Evolutionary conservation across 2,797 vertebrate genomes (phyloP), one percentile per base, ranked within the genome.

Genomic region (Lagocephalus sceleratus): DNA sequence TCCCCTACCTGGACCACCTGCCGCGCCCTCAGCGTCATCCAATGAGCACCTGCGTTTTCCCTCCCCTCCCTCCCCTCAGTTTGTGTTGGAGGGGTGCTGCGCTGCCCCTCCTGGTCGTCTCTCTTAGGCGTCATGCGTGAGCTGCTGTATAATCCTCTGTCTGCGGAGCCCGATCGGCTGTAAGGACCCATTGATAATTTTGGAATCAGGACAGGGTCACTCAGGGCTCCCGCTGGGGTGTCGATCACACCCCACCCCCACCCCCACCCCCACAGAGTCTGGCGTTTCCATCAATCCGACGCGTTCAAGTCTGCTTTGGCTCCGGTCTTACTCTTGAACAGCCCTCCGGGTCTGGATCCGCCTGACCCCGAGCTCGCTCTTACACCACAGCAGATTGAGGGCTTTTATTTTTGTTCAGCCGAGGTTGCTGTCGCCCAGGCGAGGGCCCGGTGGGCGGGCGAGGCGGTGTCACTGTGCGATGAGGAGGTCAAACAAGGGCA

Each of bases 261-360:
- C 6, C 25, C 25, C 25, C 8, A 5, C 26, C 29, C 4, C 29
- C 29, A 29, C 29, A 29, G 29, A 29, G 50, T 54, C 53, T 51
- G 60, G 29, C 11, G 42, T 50, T 57, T 22, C 25, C 51, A 64
- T 49, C 48, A 45, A 66, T 79, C 64, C 79, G 86, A 84, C 47
- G 71, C 78, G 74, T 89, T 89, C 84, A 81, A 82, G 84, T 81
- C 29, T 64, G 83, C 78, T 84, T 87, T 56, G 74, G 90, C 94
- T 92, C 94, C 93, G 94, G 81, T 78, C 74, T 86, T 77, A 85
- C 89, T 87, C 82, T 14, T 29, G 26, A 35, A 35, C 32, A 35
- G 32, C 5, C 35, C 44, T 25, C 16, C 25, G 2, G 29, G 32
- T 47, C 43, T 41, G 20, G 48, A 45, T 47, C 20, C 20, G 5